A percentile compares a stretch with the other conserved stretches of the same genome.
Conservation (phyloP, 2,113 vertebrate genomes). For the Ascaphus truei region DNA sequence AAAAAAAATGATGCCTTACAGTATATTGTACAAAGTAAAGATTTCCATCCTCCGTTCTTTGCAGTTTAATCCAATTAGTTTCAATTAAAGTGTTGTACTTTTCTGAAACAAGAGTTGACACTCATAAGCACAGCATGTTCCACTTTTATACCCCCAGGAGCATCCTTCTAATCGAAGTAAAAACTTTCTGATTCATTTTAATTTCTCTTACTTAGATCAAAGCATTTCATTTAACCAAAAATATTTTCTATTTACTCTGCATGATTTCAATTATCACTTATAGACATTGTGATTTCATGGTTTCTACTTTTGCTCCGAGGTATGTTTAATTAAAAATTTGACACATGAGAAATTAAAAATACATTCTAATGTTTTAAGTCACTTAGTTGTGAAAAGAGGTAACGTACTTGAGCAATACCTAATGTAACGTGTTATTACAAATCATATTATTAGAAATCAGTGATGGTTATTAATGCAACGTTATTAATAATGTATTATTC, state of each 20-base stretch:
- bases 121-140: constrained; percentile 12
- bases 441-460: too few species aligned
- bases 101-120: neutral
- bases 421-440: too few species aligned
- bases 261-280: neutral
- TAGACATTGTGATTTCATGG: neutral
- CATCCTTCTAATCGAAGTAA: constrained; percentile 13
- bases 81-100: constrained; percentile 22
- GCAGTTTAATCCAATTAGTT: constrained; percentile 28
- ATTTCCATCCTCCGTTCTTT: neutral
- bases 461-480: too few species aligned
- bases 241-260: constrained; percentile 10
- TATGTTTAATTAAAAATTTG: constrained; percentile 27
- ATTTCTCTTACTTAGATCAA: constrained; percentile 13
- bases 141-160: neutral
- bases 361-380: too few species aligned
- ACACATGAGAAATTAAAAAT: too few species aligned
- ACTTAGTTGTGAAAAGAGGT: too few species aligned
- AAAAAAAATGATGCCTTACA: neutral
- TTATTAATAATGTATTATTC: too few species aligned
- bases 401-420: too few species aligned
- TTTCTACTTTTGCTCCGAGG: constrained; percentile 14
- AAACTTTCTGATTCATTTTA: neutral
- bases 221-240: neutral
- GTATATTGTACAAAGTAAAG: neutral